Base-by-base conservation (phyloP, 1,140 invertebrate genomes). In the Drosophila sturtevanti region DNA sequence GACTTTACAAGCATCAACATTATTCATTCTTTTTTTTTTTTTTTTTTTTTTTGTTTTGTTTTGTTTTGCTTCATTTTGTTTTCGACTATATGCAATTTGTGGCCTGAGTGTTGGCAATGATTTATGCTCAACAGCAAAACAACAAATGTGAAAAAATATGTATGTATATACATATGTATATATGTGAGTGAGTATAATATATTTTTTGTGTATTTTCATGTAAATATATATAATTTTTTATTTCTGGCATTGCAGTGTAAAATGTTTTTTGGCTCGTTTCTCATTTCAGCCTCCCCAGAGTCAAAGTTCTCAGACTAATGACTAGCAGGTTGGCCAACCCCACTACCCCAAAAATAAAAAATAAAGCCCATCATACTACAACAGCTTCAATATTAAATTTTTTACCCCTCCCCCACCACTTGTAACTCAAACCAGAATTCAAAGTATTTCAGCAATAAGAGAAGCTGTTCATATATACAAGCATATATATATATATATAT, bases 371-470 rank as follows among this genome's bases (percentile, higher is more conserved):
- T 34, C 9, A 21, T 34, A 27, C 35, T 34, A 12, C 60, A 21
- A 52, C 55, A 41, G 21, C 37, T 75, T 41, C 55, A 54, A 63
- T 54, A 63, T 76, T 76, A 63, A 68, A 76, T 76, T 68, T 31
- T 31, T 31, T 31, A 0, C 6, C 4, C 4, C 4, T 24, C 2
- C 5, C 5, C 5, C n/a, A 1, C 31, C 41, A 27, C 69, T 54
- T 37, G 68, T 60, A 67, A 60, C 55, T 54, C 60, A 31, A 65
- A 62, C 21, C 38, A 37, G 21, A 38, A 62, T 18, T 48, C 21
- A 24, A 77, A 65, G 59, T 35, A 48, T 48, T 48, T 63, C 44
- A 77, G 74, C 52, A 69, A 77, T 77, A 77, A 61, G 74, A 61
- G 67, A 44, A 18, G 37, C 73, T 9, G 14, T 1, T 27, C 7